Percentiles rank a stretch among this genome's conserved stretches.
These are phyloP conservation scores for Bembecia ichneumoniformis DNA, from an alignment of 2,888 invertebrate species.

Conservation along the genomic window DNA sequence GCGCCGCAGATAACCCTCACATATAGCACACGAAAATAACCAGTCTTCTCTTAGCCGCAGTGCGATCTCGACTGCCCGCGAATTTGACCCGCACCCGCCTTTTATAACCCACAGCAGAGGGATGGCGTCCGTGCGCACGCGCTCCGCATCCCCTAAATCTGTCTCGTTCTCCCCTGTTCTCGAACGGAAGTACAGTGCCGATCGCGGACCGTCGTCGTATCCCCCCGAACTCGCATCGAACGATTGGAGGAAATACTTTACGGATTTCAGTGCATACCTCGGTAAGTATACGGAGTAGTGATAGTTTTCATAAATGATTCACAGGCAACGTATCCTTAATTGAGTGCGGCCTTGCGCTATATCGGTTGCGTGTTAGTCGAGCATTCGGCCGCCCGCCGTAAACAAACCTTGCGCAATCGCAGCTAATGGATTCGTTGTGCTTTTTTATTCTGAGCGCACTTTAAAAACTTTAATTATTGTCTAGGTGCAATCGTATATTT, in stretches of 20 bases:
- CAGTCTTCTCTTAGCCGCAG: constrained; percentile 61
- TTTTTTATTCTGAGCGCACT: constrained; percentile 5
- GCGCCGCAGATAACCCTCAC: constrained; percentile 53
- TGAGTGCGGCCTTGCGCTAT: constrained; percentile 61
- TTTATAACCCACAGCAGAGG: constrained; percentile 53
- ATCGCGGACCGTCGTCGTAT: constrained; percentile 38
- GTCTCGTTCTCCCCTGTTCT: constrained; percentile 76
- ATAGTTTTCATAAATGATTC: constrained; percentile 41
- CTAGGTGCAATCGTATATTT: no score
- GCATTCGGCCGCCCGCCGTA: constrained; percentile 42
- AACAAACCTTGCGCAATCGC: constrained; percentile 59
- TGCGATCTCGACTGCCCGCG: constrained; percentile 59
- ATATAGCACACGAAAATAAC: constrained; percentile 57
- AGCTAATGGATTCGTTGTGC: constrained; percentile 21
- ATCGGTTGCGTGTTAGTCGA: constrained; percentile 60
- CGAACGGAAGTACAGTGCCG: constrained; percentile 69
- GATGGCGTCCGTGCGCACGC: constrained; percentile 76
- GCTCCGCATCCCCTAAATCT: constrained; percentile 76
- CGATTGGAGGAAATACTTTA: constrained; percentile 65
- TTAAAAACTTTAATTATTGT: background rate
- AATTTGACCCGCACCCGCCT: constrained; percentile 35
- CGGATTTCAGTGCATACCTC: constrained; percentile 65
- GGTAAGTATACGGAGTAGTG: constrained; percentile 48
- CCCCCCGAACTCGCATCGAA: constrained; percentile 48
- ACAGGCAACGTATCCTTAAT: constrained; percentile 36